Base-by-base conservation (phyloP, 1,140 invertebrate genomes). In the Choristoneura fumiferana region DNA sequence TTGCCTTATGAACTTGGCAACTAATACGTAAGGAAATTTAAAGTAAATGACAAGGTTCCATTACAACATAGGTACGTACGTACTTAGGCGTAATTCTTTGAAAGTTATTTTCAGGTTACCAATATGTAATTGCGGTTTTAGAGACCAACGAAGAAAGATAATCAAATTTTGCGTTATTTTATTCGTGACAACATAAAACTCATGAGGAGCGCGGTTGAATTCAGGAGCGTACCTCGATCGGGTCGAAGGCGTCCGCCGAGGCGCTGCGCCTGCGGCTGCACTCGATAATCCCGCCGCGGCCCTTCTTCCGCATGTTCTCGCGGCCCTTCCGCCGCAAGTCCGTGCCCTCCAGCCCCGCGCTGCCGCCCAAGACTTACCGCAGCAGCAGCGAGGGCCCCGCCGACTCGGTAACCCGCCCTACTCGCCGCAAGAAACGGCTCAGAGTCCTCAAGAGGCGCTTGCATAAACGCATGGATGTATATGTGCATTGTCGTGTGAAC, bases 291-390 rank as follows among this genome's bases (percentile, higher is more conserved):
- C 85, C 89, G 10, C 87, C 87, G 62, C 78, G 65, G 63, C 87
- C 84, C 43, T 84, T 92, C 69, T 92, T 93, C 65, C 91, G 90
- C 76, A 82, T 93, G 54, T 87, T 94, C 40, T 85, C 91, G 57
- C 91, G 92, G 69, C 93, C 93, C 10, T 94, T 94, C 76, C 87
- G 91, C 58, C 90, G 93, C 73, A 93, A 93, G 81, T 93, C 92
- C 5, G 92, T 90, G 9, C 92, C 93, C 0, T 92, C 91, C 40
- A 93, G 92, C 35, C 92, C 92, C 0, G 86, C 91, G 56, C 66
- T 91, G 65, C 77, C 91, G 59, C 72, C 89, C 63, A 85, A 91
- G 78, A 79, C 83, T 49, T 78, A 82, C 72, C 63, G 91, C 71
- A 85, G 91, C 78, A 79, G 89, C 84, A 90, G 89, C 72, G 88